Percentiles rank a stretch among this genome's conserved stretches.
Conservation (phyloP, 2,888 invertebrate genomes). For the Oligia strigilis region DNA sequence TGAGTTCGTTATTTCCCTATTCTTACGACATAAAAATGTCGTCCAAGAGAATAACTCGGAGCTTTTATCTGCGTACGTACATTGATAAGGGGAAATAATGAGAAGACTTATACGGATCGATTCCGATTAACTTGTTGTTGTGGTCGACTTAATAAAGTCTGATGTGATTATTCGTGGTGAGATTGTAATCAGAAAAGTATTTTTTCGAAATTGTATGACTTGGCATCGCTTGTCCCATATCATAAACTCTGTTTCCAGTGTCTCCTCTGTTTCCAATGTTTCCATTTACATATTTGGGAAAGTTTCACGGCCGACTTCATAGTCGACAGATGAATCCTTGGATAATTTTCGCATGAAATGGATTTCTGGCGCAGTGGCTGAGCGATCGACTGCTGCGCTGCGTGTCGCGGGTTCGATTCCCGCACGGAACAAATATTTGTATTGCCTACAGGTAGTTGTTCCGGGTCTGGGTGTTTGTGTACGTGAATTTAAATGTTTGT, state of each 20-base stretch:
- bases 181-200: constrained; percentile 61
- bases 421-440: too few relatives aligned
- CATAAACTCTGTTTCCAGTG: constrained; percentile 62
- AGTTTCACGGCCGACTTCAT: constrained; percentile 73
- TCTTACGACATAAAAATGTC: constrained; percentile 89
- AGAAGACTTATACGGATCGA: constrained; percentile 83
- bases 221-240: constrained; percentile 59
- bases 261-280: constrained; percentile 75
- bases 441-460: too few relatives aligned
- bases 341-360: constrained; percentile 75
- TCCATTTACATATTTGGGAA: constrained; percentile 75
- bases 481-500: too few relatives aligned
- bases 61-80: constrained; percentile 85
- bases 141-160: constrained; percentile 78
- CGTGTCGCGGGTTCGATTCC: too few relatives aligned
- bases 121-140: constrained; percentile 85
- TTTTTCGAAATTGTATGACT: constrained; percentile 58
- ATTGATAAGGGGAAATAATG: constrained; percentile 88
- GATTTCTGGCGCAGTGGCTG: too few relatives aligned
- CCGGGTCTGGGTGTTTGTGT: too few relatives aligned
- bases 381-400: too few relatives aligned
- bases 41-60: constrained; percentile 84
- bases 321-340: constrained; percentile 73
- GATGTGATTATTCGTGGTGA: constrained; percentile 66
- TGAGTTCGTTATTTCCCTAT: constrained; percentile 89